phyloP scores from a whole-genome alignment of 2,113 vertebrate species.

The Fukomys damarensis region DNA sequence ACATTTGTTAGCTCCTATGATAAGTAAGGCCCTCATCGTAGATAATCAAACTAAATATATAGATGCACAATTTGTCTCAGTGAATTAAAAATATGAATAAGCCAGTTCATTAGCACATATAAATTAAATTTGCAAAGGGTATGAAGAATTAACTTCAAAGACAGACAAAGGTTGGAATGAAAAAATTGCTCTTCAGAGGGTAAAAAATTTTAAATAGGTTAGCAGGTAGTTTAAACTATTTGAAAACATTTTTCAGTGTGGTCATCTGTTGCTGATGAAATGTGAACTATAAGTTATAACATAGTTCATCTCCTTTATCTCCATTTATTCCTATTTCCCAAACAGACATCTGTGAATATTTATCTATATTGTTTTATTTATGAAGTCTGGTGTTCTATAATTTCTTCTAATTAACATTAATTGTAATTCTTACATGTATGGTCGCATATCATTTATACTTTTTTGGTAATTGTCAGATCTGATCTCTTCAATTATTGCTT shows the following conservation, averaged over 20 bases:
- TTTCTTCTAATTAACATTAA: not conserved
- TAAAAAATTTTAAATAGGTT: not conserved
- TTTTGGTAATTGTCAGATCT: not conserved
- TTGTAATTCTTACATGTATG: not conserved
- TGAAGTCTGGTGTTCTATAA: not conserved
- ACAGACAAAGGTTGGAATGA: not conserved
- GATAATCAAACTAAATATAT: not conserved
- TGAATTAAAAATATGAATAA: not conserved
- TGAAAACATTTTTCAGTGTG: not conserved
- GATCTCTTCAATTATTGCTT: not conserved
- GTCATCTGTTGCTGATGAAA: not conserved
- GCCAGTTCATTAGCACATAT: not conserved
- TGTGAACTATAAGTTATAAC: not conserved
- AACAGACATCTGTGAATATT: not conserved
- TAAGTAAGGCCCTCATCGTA: not conserved
- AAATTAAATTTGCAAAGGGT: not conserved
- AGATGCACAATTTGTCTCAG: not conserved
- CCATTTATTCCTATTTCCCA: fast-evolving
- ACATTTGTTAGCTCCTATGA: not conserved
- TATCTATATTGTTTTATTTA: not conserved
- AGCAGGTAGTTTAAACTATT: not conserved
- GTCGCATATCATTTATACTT: not conserved
- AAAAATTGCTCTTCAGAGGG: not conserved
- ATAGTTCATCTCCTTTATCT: not conserved
- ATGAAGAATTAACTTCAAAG: not conserved